A percentile compares a stretch with the other conserved stretches of the same genome.
These are phyloP conservation scores for Cheilosia vulpina DNA, from an alignment of 2,888 invertebrate species.

Conservation along the genomic window DNA sequence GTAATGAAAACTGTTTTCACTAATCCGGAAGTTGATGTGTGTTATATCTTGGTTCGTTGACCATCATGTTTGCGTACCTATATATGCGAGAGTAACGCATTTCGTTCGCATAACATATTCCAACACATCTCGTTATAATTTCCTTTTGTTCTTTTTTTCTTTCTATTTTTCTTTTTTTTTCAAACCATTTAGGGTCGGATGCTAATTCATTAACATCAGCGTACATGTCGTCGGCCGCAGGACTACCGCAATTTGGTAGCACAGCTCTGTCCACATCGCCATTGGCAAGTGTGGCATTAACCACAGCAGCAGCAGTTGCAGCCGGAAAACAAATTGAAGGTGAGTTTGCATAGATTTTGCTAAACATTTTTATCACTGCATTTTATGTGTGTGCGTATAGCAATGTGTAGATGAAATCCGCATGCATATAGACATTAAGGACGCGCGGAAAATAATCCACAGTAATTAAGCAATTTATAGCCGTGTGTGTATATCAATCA, in stretches of 20 bases:
- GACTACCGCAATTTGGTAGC: conserved; percentile 86
- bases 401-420: conserved; percentile 21
- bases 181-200: conserved; percentile 80
- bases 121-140: not conserved
- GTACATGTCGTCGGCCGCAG: conserved; percentile 85
- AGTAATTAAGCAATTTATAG: conserved; percentile 74
- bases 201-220: conserved; percentile 86
- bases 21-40: conserved; percentile 59
- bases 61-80: conserved; percentile 58
- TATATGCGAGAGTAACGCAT: conserved; percentile 20
- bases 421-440: conserved; percentile 34
- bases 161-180: conserved; percentile 59
- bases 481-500: conserved; percentile 64
- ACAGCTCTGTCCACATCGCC: conserved; percentile 86
- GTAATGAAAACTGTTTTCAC: conserved; percentile 35
- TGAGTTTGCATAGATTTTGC: conserved; percentile 81
- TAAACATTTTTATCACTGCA: conserved; percentile 23
- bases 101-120: not conserved
- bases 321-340: conserved; percentile 97
- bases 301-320: conserved; percentile 90
- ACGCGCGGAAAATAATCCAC: conserved; percentile 65
- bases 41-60: conserved; percentile 57
- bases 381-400: conserved; percentile 31
- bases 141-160: conserved; percentile 1
- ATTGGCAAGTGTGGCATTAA: conserved; percentile 87